A percentile compares a stretch with the other conserved stretches of the same genome.
These are phyloP conservation scores for Noctua fimbriata DNA, from an alignment of 2,888 invertebrate species.

Conservation along the genomic window DNA sequence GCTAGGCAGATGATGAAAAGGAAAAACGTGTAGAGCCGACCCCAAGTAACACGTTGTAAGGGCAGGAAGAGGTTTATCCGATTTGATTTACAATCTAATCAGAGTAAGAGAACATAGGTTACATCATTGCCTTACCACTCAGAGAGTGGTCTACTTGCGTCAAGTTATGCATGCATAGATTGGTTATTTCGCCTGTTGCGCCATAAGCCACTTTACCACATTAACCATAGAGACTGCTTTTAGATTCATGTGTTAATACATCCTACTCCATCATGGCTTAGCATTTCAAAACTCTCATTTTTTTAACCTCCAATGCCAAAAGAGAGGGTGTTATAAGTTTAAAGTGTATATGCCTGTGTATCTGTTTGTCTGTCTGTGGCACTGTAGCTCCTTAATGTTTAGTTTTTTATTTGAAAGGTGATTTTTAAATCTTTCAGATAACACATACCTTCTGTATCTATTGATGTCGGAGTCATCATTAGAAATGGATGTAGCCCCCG, in stretches of 20 bases:
- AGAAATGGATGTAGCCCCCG: constrained; percentile 76
- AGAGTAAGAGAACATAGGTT: background rate
- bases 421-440: background rate
- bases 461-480: constrained; percentile 70
- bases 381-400: background rate
- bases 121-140: background rate
- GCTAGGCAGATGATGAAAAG: background rate
- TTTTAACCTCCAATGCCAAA: background rate
- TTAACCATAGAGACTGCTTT: background rate
- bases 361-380: background rate
- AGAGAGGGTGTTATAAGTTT: background rate
- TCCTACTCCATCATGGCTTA: background rate
- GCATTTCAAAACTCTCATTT: background rate
- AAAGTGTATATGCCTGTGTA: background rate
- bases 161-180: background rate
- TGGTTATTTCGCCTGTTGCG: background rate
- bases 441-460: constrained; percentile 70
- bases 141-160: background rate
- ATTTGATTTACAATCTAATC: background rate
- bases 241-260: background rate
- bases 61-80: background rate
- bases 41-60: background rate
- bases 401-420: background rate
- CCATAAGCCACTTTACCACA: background rate
- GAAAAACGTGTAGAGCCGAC: background rate